Evolutionary conservation across 2,113 vertebrate genomes (phyloP), one percentile per base, ranked within the genome.

Genomic region (Chionis minor): DNA sequence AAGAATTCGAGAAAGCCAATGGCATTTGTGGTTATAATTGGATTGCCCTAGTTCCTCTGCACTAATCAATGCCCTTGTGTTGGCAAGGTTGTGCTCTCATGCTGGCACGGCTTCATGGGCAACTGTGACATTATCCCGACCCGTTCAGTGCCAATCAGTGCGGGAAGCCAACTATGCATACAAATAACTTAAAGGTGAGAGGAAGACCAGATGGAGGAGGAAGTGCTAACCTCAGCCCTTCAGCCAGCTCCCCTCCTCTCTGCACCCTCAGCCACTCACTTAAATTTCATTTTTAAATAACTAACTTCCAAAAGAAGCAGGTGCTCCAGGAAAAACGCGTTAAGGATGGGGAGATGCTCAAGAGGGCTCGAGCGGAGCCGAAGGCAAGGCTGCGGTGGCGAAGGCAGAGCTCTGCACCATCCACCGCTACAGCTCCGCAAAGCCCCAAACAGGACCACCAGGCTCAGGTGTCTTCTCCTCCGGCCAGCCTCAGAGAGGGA

Each of bases 1-100:
- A 96, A 96, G 94, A 90, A 94, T 95, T 88, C 0, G 13, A 95
- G 89, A 92, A 97, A 94, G 95, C 91, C 95, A 95, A 90, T 89
- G 62, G 94, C 70, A 89, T 94, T 96, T 94, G 84, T 85, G 62
- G 93, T 88, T 97, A 95, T 96, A 97, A 97, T 96, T 96, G 97
- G 92, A 95, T 97, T 96, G 94, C 95, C 95, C 97, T 95, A 97
- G 91, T 96, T 97, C 89, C 79, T 85, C 91, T 90, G 95, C 91
- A 88, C 96, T 96, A 97, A 97, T 96, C 97, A 97, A 94, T 95
- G 94, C 92, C 84, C 91, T 67, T 80, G 81, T 75, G 90, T 77
- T 94, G 95, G 96, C 92, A 95, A 88, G 94, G 91, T 92, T 95
- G 74, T 86, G 97, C 67, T 96, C 92, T 94, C 94, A 95, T 17